Conservation (phyloP, 2,113 vertebrate species). For the Zosterops borbonicus region DNA sequence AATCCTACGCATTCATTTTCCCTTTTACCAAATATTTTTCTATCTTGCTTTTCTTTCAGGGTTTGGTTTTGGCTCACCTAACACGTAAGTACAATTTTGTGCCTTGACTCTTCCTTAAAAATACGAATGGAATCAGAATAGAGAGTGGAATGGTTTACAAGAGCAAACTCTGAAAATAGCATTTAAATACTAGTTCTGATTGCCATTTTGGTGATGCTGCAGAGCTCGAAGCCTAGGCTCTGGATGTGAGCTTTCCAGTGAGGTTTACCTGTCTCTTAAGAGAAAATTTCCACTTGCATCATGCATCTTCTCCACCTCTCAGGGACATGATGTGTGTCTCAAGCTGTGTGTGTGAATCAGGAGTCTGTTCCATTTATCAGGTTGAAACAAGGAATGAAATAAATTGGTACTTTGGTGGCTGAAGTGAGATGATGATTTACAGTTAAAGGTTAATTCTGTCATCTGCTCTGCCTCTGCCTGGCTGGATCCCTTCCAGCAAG, state of each 20-base stretch:
- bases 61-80: slow-evolving; percentile 77
- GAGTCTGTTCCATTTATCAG: not conserved
- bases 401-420: not conserved
- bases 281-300: not conserved
- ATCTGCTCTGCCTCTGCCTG: not conserved
- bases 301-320: not conserved
- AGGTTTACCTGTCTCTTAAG: not conserved
- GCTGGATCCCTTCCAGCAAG: not conserved
- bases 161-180: not conserved
- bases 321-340: not conserved
- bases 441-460: not conserved
- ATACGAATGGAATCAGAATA: not conserved
- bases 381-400: not conserved
- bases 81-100: slow-evolving; percentile 71
- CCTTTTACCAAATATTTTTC: not conserved
- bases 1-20: not conserved
- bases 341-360: not conserved
- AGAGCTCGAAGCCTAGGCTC: not conserved
- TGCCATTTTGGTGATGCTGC: not conserved
- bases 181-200: not conserved
- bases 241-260: not conserved
- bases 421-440: not conserved
- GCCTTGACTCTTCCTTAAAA: not conserved
- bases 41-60: slow-evolving; percentile 56
- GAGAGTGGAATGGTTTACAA: not conserved